Conservation (phyloP, 64 coral and sea anemone genomes). For the Acropora yongei region DNA sequence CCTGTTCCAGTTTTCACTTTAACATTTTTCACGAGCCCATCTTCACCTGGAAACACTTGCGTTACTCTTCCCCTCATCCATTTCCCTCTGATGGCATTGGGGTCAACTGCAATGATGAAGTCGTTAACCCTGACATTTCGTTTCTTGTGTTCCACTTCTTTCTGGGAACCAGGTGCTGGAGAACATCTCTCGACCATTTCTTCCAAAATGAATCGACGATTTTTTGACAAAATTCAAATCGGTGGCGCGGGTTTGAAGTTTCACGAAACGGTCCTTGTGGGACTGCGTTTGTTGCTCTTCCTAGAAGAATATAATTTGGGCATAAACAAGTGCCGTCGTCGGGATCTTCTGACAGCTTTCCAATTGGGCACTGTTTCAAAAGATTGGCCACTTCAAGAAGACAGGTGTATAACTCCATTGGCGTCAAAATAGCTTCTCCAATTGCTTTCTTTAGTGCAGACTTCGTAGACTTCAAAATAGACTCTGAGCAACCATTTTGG, state of each 20-base stretch:
- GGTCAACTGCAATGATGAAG: conserved; percentile 8
- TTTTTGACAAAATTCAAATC: conserved; percentile 53
- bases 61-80: conserved; percentile 27
- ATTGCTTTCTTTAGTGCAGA: conserved; percentile 62
- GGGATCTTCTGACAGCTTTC: conserved; percentile 52
- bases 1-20: not conserved
- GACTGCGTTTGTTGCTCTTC: conserved; percentile 29
- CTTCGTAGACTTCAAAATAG: conserved; percentile 51
- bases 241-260: conserved; percentile 48
- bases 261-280: conserved; percentile 63
- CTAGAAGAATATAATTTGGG: conserved; percentile 65
- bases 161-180: conserved; percentile 39
- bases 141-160: conserved; percentile 42
- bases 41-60: conserved; percentile 29
- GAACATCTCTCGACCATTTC: conserved; percentile 42
- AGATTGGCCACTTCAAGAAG: conserved; percentile 58
- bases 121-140: conserved; percentile 41
- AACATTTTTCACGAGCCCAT: conserved; percentile 42
- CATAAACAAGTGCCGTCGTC: conserved; percentile 50
- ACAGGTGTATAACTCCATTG: conserved; percentile 60
- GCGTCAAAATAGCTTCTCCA: conserved; percentile 30
- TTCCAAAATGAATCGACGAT: conserved; percentile 68
- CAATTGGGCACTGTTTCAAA: conserved; percentile 60
- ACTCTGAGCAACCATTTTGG: conserved; percentile 61
- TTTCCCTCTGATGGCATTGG: conserved; percentile 49